These are phyloP conservation scores for Coremacera marginata DNA, from an alignment of 2,888 invertebrate genomes.

Conservation along the genomic window DNA sequence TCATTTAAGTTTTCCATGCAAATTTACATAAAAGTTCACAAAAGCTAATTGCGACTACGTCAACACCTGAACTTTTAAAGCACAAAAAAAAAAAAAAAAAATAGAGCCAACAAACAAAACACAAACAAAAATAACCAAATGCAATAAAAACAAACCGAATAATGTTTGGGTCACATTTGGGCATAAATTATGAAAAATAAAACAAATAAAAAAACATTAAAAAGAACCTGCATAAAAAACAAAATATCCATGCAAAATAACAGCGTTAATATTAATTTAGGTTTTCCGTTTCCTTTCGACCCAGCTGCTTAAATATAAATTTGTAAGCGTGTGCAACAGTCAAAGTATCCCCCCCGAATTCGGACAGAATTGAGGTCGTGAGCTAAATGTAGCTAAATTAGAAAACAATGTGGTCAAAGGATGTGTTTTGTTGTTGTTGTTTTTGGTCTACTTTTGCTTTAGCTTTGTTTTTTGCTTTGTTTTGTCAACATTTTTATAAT, in stretches of 20 bases:
- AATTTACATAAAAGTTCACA: slow-evolving; percentile 8
- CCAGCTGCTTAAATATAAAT: no score
- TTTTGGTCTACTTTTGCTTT: no score
- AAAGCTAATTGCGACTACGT: slow-evolving; percentile 55
- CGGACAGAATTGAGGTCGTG: no score
- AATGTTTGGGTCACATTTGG: slow-evolving; percentile 11
- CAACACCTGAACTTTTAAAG: slow-evolving; percentile 54
- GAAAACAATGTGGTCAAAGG: neutral
- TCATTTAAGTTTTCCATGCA: neutral
- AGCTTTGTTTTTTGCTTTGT: neutral
- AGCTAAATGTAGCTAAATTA: no score
- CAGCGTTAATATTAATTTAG: neutral
- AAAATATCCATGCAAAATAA: neutral
- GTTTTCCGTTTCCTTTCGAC: no score
- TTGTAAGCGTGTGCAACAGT: no score
- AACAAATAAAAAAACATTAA: neutral
- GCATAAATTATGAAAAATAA: neutral
- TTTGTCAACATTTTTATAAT: neutral
- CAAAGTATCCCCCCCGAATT: no score
- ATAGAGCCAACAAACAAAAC: neutral
- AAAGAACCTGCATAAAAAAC: no score
- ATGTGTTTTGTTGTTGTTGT: neutral
- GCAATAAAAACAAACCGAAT: neutral
- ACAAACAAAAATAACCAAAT: slow-evolving; percentile 5
- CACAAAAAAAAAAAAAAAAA: slow-evolving; percentile 43